Base-by-base conservation (phyloP, 2,888 invertebrate species). In the Mayetiola destructor region DNA sequence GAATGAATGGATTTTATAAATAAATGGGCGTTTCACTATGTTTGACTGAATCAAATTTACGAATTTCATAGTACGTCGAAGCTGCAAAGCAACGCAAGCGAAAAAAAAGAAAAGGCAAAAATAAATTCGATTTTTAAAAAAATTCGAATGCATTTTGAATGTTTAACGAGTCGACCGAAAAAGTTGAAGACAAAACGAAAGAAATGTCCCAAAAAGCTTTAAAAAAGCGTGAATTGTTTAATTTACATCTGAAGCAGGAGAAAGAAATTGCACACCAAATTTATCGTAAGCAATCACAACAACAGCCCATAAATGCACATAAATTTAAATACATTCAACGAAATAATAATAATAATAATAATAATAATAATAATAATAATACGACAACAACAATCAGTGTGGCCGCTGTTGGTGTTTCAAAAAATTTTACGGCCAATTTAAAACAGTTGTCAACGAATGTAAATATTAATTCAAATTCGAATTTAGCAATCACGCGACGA, bases 181-280 rank as follows among this genome's bases (percentile, higher is more conserved):
- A n/a, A n/a, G n/a, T n/a, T n/a, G n/a, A n/a, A n/a, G n/a, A n/a
- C n/a, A n/a, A n/a, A n/a, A n/a, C n/a, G n/a, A n/a, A 5, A 48
- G 29, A 53, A 53, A 53, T 53, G 53, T 53, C 53, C 29, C 53
- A 53, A 32, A 14, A 18, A 18, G 53, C 53, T 18, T 32, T 53
- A 10, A 53, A 53, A 30, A 53, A 53, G 20, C 3, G 30, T 18
- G 53, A 53, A 20, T 32, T 32, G 32, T 9, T 32, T 6, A n/a
- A n/a, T 5, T 30, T 3, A 18, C 29, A 30, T 18, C 32, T 10
- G 20, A 32, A 18, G 53, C 53, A 53, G 53, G 53, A 53, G 53
- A 53, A 30, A 16, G 53, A 53, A 53, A 30, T n/a, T n/a, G n/a
- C 29, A 23, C 53, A 53, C 30, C 53, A 53, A 30, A 30, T 53